These are phyloP conservation scores for Eublepharis macularius DNA, from an alignment of 2,113 vertebrate genomes.

Conservation along the genomic window DNA sequence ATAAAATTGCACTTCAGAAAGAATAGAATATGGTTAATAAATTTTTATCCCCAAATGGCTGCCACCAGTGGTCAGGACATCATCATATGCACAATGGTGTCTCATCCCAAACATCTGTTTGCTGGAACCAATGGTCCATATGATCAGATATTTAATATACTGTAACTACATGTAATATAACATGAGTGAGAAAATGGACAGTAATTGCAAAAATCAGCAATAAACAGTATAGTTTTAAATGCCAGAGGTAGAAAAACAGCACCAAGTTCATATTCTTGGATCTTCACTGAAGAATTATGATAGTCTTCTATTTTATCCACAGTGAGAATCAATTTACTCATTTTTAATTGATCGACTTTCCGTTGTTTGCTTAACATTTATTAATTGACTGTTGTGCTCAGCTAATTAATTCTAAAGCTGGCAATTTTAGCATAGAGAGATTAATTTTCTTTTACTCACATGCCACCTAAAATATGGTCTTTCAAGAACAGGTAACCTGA, in stretches of 20 bases:
- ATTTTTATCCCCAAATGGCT: no score
- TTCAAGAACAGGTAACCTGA: conserved; percentile 60
- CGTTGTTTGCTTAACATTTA: conserved; percentile 77
- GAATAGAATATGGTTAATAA: no score
- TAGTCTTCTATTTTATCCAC: conserved; percentile 63
- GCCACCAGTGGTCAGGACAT: neutral
- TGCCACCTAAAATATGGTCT: conserved; percentile 64
- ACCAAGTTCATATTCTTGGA: conserved; percentile 45
- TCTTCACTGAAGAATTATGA: conserved; percentile 54
- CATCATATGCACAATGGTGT: neutral
- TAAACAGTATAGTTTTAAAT: conserved; percentile 62
- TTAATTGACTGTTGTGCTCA: conserved; percentile 74
- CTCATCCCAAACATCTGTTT: neutral
- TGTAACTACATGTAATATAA: conserved; percentile 60
- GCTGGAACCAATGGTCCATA: neutral
- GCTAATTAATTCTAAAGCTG: conserved; percentile 75
- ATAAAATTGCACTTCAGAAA: no score
- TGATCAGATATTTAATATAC: neutral
- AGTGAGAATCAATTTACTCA: conserved; percentile 75
- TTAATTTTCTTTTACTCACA: conserved; percentile 75
- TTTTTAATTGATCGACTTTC: conserved; percentile 77
- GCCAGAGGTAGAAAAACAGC: conserved; percentile 44
- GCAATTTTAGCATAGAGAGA: conserved; percentile 73
- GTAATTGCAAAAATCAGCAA: conserved; percentile 71
- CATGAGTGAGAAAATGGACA: conserved; percentile 51